phyloP scores from a whole-genome alignment of 2,797 vertebrate species.

The Pseudochromis fuscus region DNA sequence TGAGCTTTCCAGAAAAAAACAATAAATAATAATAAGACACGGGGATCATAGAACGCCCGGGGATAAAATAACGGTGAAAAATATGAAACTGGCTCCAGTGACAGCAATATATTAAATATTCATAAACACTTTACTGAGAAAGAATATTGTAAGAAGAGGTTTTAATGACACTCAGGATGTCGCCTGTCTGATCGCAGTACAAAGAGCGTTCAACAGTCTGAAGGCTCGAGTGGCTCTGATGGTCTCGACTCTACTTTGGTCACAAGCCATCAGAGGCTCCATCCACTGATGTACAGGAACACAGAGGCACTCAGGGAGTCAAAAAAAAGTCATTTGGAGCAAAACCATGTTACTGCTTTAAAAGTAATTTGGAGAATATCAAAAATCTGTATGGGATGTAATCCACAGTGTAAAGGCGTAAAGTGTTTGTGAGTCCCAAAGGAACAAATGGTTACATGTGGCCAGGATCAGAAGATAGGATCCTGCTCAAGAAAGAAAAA shows the following conservation, averaged over 20 bases:
- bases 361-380: too few species aligned
- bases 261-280: not conserved
- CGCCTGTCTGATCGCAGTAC: not conserved
- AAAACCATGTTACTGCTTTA: too few species aligned
- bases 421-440: too few species aligned
- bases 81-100: not conserved
- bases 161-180: too few species aligned
- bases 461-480: too few species aligned
- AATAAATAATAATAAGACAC: not conserved
- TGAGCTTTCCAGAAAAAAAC: not conserved
- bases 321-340: too few species aligned
- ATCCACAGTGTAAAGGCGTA: too few species aligned
- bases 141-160: not conserved
- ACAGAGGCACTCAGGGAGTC: too few species aligned
- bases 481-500: too few species aligned
- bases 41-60: slow-evolving; percentile 12
- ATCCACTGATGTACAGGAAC: not conserved
- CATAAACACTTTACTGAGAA: not conserved
- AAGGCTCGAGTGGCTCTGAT: too few species aligned
- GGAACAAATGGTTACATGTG: too few species aligned
- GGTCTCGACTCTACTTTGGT: slow-evolving; percentile 8
- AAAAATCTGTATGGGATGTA: too few species aligned
- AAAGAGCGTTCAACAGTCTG: not conserved
- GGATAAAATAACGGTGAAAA: not conserved
- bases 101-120: slow-evolving; percentile 19